Percentiles rank a stretch among this genome's conserved stretches.
Conservation (phyloP, 2,888 invertebrate species). For the Eupithecia vulgata region DNA sequence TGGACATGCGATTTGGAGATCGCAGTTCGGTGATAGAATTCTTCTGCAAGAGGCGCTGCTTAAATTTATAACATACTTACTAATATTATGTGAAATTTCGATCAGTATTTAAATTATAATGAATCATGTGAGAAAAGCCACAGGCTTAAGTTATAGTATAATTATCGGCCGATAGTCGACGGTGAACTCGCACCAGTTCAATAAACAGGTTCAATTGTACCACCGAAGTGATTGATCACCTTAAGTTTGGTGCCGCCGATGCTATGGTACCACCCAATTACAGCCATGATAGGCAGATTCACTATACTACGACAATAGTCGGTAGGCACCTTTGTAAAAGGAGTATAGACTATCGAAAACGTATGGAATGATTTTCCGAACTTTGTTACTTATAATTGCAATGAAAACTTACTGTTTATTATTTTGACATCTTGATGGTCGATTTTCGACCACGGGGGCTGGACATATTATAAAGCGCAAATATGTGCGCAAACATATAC, state of each 20-base stretch:
- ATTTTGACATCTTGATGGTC: neutral
- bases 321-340: slow-evolving; percentile 2
- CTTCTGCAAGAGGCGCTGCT: no score
- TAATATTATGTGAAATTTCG: no score
- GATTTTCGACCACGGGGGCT: no score
- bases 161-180: neutral
- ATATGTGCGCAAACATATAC: no score
- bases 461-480: no score
- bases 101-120: no score
- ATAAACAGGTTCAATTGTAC: slow-evolving; percentile 63
- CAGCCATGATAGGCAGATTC: slow-evolving; percentile 25
- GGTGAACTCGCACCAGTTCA: slow-evolving; percentile 59
- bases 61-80: no score
- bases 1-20: no score
- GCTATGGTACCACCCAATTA: slow-evolving; percentile 72
- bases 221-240: slow-evolving; percentile 81
- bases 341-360: neutral
- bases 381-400: neutral
- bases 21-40: no score
- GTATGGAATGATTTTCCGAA: neutral
- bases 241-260: slow-evolving; percentile 67
- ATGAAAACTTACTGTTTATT: neutral
- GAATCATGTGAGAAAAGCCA: neutral
- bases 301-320: slow-evolving; percentile 35
- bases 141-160: neutral